A percentile compares a stretch with the other conserved stretches of the same genome.
Evolutionary conservation across 2,113 vertebrate genomes (phyloP).

Genomic region (Telmatochromis sp.): DNA sequence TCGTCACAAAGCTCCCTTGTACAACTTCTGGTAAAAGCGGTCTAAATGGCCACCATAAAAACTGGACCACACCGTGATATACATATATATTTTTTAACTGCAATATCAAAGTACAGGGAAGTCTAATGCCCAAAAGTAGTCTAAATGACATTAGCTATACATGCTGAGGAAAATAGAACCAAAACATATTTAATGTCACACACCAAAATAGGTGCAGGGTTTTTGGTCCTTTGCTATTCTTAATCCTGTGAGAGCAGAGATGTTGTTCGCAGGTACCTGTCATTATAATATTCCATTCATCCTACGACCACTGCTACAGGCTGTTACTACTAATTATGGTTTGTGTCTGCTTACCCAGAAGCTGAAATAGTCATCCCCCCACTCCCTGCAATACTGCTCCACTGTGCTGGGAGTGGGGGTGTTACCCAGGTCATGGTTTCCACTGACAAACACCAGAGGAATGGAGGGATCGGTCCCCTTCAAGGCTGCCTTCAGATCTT

Average conservation of each 20-base stretch:
- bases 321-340: neutral
- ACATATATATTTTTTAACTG: neutral
- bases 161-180: neutral
- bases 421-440: slow-evolving; percentile 93
- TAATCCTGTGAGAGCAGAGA: neutral
- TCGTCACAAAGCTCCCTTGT: neutral
- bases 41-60: neutral
- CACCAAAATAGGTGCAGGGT: neutral
- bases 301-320: neutral
- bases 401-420: slow-evolving; percentile 77
- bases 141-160: neutral
- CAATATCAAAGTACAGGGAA: neutral
- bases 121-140: neutral
- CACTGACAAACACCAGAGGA: slow-evolving; percentile 88
- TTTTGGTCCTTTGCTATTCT: neutral
- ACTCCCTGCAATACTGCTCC: slow-evolving; percentile 74
- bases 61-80: neutral
- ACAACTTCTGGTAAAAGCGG: neutral
- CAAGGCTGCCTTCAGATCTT: slow-evolving; percentile 80
- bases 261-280: rapidly evolving
- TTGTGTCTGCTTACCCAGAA: slow-evolving; percentile 76
- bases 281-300: neutral
- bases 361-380: slow-evolving; percentile 97
- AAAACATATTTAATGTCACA: neutral
- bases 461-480: slow-evolving; percentile 71